phyloP scores from a whole-genome alignment of 23 tunicate genomes.

The Styela clava region DNA sequence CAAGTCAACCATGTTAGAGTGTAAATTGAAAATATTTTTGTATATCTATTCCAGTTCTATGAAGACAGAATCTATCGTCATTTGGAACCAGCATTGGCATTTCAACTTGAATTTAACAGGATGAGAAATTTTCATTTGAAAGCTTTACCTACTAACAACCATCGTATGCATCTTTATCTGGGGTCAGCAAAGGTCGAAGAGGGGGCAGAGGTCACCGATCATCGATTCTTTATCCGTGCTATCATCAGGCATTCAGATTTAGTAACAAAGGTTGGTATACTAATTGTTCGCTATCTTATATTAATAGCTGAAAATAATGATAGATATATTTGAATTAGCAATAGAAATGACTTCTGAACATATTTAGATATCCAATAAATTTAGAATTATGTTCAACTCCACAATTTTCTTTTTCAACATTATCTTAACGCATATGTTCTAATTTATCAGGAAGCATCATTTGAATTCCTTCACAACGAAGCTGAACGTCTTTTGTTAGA shows the following conservation, averaged over 20 bases:
- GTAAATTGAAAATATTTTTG: no score
- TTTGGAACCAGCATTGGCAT: slow-evolving; percentile 98
- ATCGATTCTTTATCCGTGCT: slow-evolving; percentile 96
- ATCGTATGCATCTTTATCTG: slow-evolving; percentile 94
- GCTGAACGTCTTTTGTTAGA: slow-evolving; percentile 92
- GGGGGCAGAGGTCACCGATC: slow-evolving; percentile 91
- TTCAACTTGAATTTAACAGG: slow-evolving; percentile 96
- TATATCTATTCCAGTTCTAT: slow-evolving; percentile 62
- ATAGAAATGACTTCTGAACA: not conserved
- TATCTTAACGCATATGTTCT: no score
- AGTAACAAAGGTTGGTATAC: slow-evolving; percentile 70
- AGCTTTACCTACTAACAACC: slow-evolving; percentile 94
- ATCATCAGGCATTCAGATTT: slow-evolving; percentile 98
- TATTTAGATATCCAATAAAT: not conserved
- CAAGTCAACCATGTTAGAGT: no score
- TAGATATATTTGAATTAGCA: not conserved
- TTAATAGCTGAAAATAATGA: not conserved
- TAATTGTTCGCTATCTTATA: no score
- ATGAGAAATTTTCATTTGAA: slow-evolving; percentile 94
- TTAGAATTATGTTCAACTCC: no score
- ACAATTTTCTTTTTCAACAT: no score
- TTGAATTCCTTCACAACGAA: slow-evolving; percentile 92
- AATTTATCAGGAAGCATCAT: slow-evolving; percentile 84
- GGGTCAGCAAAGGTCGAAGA: slow-evolving; percentile 95
- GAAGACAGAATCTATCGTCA: slow-evolving; percentile 98